Base-by-base conservation (phyloP, 2,113 vertebrate genomes). In the Myrmecophaga tridactyla region DNA sequence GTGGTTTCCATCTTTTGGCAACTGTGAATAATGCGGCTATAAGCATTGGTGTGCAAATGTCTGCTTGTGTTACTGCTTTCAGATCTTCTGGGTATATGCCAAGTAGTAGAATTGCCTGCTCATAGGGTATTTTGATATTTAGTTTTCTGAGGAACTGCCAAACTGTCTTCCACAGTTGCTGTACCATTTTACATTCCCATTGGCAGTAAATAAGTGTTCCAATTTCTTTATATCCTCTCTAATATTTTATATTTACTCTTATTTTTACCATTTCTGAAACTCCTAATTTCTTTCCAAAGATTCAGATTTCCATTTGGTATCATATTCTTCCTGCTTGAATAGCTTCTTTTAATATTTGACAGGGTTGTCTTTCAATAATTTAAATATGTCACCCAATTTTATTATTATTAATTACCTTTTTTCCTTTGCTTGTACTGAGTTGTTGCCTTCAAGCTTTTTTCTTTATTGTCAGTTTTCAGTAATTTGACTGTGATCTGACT, bases 331-430 rank as follows among this genome's bases (percentile, higher is more conserved):
- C 34, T 89, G 56, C 17, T 17, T 69, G 60, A 81, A 89, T 69
- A 86, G 65, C 13, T 93, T 89, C 20, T 11, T 34, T 58, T 82
- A 94, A 51, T 21, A 80, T 76, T 78, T 90, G 81, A 80, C 48
- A 87, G 36, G 41, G 53, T 67, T 95, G 70, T 89, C 29, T 89
- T 92, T 77, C 39, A 94, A 7, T 70, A 75, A 11, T 76, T 92
- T 53, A 73, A 90, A 83, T 29, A 83, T 67, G 14, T 65, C 25
- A 94, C 10, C 9, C 7, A 73, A 43, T 86, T 72, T 17, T 83
- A 53, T 15, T 53, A 15, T 17, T 27, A 1, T 53, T 67, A 10
- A n/a, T 94, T 90, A 21, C 65, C 67, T 73, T 83, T 56, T 65
- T 65, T 94, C 12, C 53, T 87, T 11, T 17, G 63, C n/a, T 20